Percentiles rank a stretch among this genome's conserved stretches.
phyloP scores from a whole-genome alignment of 2,113 vertebrate species.

The Menidia beryllina region DNA sequence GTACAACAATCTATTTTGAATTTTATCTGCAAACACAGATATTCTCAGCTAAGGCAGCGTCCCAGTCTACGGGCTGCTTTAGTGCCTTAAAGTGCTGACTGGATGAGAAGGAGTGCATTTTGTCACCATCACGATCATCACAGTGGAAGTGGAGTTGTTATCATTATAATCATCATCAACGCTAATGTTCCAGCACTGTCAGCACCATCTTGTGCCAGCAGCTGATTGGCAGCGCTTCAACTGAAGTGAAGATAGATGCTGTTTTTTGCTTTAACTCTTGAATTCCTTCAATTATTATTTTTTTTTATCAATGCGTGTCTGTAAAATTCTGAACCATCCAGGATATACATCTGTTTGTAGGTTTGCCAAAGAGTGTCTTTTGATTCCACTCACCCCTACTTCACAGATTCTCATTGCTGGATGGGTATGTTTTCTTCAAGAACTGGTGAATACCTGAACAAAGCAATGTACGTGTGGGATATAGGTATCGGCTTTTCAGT shows the following conservation, averaged over 20 bases:
- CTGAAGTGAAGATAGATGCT: too few relatives aligned
- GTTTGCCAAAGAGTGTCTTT: neutral
- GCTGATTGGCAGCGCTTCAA: conserved; percentile 3
- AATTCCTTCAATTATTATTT: neutral
- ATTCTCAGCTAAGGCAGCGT: neutral
- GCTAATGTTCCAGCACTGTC: neutral
- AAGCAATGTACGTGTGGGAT: neutral
- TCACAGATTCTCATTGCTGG: neutral
- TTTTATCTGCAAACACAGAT: conserved; percentile 1
- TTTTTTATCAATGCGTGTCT: too few relatives aligned
- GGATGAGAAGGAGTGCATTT: neutral
- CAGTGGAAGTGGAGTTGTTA: neutral
- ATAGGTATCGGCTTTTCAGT: neutral
- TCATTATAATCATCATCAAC: neutral
- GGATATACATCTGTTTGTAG: neutral
- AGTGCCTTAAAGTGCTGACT: conserved; percentile 17
- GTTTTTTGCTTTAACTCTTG: neutral
- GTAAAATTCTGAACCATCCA: neutral
- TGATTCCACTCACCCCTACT: neutral
- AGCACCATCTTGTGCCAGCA: conserved; percentile 2
- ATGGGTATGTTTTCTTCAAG: neutral
- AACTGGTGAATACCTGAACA: neutral
- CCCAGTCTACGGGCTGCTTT: neutral
- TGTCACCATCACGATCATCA: conserved; percentile 4
- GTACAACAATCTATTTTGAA: conserved; percentile 12